These are phyloP conservation scores for Pentalonia nigronervosa DNA, from an alignment of 1,140 invertebrate species.

Conservation along the genomic window DNA sequence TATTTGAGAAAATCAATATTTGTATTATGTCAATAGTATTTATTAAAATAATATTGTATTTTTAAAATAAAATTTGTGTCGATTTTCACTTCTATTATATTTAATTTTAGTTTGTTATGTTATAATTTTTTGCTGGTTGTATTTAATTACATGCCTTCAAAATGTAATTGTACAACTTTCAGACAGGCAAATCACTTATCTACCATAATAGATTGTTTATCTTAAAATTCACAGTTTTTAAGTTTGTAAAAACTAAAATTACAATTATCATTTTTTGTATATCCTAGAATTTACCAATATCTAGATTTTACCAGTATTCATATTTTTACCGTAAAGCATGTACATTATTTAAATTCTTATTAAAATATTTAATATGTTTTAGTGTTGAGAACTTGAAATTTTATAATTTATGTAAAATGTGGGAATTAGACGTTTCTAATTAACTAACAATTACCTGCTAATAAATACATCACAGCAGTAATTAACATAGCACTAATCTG, in stretches of 20 bases:
- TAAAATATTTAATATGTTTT: not conserved
- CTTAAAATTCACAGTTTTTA: not conserved
- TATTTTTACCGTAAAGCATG: not conserved
- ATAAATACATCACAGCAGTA: constrained; percentile 89
- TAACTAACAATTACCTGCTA: constrained; percentile 74
- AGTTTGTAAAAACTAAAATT: no score
- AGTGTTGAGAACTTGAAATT: not conserved
- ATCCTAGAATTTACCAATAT: not conserved
- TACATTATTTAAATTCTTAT: not conserved
- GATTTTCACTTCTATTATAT: not conserved
- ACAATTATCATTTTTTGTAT: no score
- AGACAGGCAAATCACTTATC: not conserved
- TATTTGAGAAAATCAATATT: no score
- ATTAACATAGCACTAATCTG: constrained; percentile 89
- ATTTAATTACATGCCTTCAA: not conserved
- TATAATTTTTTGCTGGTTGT: not conserved
- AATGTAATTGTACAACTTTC: not conserved
- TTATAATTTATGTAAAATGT: not conserved
- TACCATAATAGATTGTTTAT: not conserved
- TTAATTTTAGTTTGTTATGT: not conserved
- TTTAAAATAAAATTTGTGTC: no score
- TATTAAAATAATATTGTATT: no score
- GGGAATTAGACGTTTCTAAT: not conserved
- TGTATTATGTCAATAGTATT: no score
- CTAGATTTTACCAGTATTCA: not conserved